Evolutionary conservation across 2,113 vertebrate species (phyloP).

Genomic region (Carassius gibelio): DNA sequence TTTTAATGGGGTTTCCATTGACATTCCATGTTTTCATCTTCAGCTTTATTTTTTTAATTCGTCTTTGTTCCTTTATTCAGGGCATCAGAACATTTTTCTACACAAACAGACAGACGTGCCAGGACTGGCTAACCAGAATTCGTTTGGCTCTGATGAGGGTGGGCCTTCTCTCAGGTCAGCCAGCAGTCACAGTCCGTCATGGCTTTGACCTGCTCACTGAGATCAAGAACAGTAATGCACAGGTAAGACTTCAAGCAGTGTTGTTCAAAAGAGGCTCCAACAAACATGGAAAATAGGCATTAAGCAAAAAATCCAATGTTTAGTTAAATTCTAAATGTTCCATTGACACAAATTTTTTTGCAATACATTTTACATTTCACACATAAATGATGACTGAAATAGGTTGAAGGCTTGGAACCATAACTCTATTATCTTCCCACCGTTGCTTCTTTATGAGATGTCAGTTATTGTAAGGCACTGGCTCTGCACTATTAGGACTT

Average conservation of each 20-base stretch:
- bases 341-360: neutral
- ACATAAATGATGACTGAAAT: neutral
- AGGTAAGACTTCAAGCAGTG: conserved; percentile 65
- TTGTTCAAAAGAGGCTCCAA: neutral
- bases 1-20: neutral
- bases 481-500: neutral
- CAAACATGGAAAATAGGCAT: neutral
- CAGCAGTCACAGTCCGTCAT: conserved; percentile 93
- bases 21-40: neutral
- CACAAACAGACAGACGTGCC: conserved; percentile 96
- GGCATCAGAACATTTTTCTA: conserved; percentile 97
- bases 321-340: neutral
- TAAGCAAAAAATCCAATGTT: neutral
- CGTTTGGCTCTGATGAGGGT: conserved; percentile 96
- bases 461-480: neutral
- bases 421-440: neutral
- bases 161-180: conserved; percentile 93
- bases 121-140: conserved; percentile 96
- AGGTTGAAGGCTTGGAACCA: neutral
- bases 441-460: neutral
- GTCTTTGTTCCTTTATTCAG: conserved; percentile 64
- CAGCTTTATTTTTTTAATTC: neutral
- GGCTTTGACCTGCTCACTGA: conserved; percentile 95
- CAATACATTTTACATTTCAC: neutral
- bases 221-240: conserved; percentile 88